Percentiles rank a stretch among this genome's conserved stretches.
These are phyloP conservation scores for Lasioglossum oenotherae DNA, from an alignment of 2,888 invertebrate species.

Conservation along the genomic window DNA sequence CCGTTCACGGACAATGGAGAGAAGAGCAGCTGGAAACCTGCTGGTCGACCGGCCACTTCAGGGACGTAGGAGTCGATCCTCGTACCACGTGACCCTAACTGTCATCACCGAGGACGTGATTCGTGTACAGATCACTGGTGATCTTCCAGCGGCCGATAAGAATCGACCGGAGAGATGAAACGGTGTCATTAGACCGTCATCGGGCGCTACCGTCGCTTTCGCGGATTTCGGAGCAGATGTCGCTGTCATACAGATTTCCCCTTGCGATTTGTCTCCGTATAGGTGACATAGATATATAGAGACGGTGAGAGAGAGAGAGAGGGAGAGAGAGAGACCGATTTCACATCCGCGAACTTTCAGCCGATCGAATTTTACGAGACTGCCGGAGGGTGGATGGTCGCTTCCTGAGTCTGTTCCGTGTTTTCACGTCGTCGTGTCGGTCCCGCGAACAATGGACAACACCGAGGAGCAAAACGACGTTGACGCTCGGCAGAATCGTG, in stretches of 20 bases:
- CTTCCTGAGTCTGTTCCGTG: conserved; percentile 13
- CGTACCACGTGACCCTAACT: conserved; percentile 54
- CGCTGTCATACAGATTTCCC: background rate
- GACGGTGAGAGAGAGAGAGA: background rate
- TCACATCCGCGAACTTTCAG: background rate
- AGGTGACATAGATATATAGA: background rate
- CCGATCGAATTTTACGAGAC: conserved; percentile 26
- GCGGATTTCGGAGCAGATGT: conserved; percentile 30
- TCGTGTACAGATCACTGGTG: conserved; percentile 18
- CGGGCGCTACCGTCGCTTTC: conserved; percentile 13
- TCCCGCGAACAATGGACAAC: background rate
- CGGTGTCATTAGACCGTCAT: conserved; percentile 20
- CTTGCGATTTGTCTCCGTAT: background rate
- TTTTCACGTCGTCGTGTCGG: background rate
- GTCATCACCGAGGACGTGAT: conserved; percentile 46
- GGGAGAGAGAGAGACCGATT: background rate
- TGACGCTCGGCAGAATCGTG: conserved; percentile 15
- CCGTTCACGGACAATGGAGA: conserved; percentile 40
- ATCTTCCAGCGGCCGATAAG: conserved; percentile 29
- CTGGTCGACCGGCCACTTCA: conserved; percentile 52
- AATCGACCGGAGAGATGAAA: conserved; percentile 12
- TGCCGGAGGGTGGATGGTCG: background rate
- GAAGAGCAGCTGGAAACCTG: conserved; percentile 67
- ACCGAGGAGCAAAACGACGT: conserved; percentile 7
- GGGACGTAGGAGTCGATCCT: conserved; percentile 51